Conservation (phyloP, 2,888 invertebrate genomes). For the Nymphalis c-album region DNA sequence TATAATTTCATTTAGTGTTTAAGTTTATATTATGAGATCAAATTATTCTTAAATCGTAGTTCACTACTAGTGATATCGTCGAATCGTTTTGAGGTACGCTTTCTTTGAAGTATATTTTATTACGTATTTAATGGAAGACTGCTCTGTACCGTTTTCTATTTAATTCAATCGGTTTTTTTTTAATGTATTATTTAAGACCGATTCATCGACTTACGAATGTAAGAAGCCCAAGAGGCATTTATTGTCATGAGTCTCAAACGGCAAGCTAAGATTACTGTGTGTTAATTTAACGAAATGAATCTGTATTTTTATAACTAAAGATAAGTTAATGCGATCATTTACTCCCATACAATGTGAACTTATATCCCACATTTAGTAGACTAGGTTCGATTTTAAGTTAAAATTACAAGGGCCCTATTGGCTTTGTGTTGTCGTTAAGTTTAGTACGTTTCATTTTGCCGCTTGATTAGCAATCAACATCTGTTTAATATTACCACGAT, state of each 20-base stretch:
- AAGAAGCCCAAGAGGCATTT: slow-evolving; percentile 71
- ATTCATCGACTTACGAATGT: slow-evolving; percentile 37
- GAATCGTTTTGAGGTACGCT: slow-evolving; percentile 54
- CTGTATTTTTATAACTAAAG: slow-evolving; percentile 78
- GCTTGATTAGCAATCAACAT: slow-evolving; percentile 39
- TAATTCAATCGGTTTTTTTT: slow-evolving; percentile 42
- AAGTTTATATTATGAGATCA: slow-evolving; percentile 59
- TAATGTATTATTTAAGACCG: slow-evolving; percentile 34
- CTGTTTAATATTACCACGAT: slow-evolving; percentile 9
- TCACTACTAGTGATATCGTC: slow-evolving; percentile 58
- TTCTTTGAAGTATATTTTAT: slow-evolving; percentile 53
- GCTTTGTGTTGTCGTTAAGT: slow-evolving; percentile 63
- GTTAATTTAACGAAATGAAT: slow-evolving; percentile 73
- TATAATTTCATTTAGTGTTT: slow-evolving; percentile 55
- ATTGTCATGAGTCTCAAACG: slow-evolving; percentile 69
- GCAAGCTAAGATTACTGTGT: slow-evolving; percentile 74
- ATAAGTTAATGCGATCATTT: slow-evolving; percentile 60
- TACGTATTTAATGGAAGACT: slow-evolving; percentile 74
- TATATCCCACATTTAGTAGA: slow-evolving; percentile 55
- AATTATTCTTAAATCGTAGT: slow-evolving; percentile 60
- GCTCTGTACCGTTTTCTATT: slow-evolving; percentile 66
- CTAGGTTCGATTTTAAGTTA: slow-evolving; percentile 41
- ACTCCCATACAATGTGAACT: slow-evolving; percentile 54
- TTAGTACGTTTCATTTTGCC: slow-evolving; percentile 48
- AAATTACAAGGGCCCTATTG: slow-evolving; percentile 55